Percentiles rank a stretch among this genome's conserved stretches.
Conservation (phyloP, 2,113 vertebrate genomes). For the Mobula birostris region DNA sequence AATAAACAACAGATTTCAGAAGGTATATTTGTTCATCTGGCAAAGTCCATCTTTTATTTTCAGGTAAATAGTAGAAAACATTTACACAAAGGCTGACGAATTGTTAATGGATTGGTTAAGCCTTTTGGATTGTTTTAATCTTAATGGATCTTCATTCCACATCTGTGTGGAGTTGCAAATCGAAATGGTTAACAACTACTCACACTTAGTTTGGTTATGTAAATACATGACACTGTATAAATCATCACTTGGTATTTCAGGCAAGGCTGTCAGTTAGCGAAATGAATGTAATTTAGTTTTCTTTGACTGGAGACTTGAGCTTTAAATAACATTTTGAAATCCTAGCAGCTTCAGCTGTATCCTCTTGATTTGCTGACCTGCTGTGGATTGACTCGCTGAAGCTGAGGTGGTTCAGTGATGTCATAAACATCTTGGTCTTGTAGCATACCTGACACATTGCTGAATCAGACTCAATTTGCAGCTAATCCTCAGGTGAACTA, state of each 20-base stretch:
- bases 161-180: background rate
- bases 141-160: background rate
- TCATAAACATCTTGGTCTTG: background rate
- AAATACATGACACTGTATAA: constrained; percentile 33
- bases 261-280: constrained; percentile 13
- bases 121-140: background rate
- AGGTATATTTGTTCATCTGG: background rate
- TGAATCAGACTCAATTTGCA: constrained; percentile 25
- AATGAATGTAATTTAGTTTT: constrained; percentile 14
- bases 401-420: background rate
- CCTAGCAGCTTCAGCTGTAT: constrained; percentile 6
- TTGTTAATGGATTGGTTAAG: background rate
- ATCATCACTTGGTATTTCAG: constrained; percentile 24
- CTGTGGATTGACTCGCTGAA: constrained; percentile 1
- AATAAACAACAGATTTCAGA: background rate
- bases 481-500: constrained; percentile 23
- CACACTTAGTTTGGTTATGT: constrained; percentile 7
- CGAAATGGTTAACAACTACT: background rate
- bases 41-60: background rate
- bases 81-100: background rate
- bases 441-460: constrained; percentile 6
- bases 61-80: background rate
- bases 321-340: constrained; percentile 21
- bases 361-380: constrained; percentile 8
- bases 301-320: background rate